Evolutionary conservation across 1,140 invertebrate species (phyloP).

Genomic region (Caenorhabditis brenneri): DNA sequence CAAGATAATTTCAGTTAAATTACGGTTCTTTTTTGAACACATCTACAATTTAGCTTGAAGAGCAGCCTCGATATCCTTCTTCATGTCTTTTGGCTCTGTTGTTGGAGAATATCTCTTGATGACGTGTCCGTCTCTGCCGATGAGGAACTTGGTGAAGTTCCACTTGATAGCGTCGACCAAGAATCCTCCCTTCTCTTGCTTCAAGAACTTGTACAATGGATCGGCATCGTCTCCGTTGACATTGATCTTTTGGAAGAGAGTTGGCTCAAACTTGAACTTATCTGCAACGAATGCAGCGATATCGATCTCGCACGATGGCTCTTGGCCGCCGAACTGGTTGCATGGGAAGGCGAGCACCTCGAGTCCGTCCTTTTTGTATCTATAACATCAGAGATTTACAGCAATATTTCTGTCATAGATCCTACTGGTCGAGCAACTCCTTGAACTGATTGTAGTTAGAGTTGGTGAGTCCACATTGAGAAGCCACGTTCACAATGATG

Average conservation of each 20-base stretch:
- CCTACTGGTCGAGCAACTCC: conserved; percentile 7
- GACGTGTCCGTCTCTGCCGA: conserved; percentile 84
- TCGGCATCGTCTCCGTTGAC: conserved; percentile 61
- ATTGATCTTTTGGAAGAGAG: conserved; percentile 64
- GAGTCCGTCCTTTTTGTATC: conserved; percentile 63
- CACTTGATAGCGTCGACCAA: conserved; percentile 24
- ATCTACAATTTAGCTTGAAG: conserved; percentile 44
- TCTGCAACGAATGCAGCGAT: conserved; percentile 71
- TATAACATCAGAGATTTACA: background rate
- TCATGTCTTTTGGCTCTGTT: conserved; percentile 49
- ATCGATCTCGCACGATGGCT: conserved; percentile 63
- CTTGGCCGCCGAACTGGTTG: conserved; percentile 65
- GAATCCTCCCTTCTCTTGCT: conserved; percentile 19
- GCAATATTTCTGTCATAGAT: too few relatives aligned
- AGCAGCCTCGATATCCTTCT: conserved; percentile 49
- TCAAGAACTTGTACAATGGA: conserved; percentile 32
- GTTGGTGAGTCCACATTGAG: conserved; percentile 62
- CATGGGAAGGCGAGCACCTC: conserved; percentile 67
- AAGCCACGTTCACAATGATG: conserved; percentile 65
- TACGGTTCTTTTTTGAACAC: background rate
- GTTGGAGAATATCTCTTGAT: conserved; percentile 78
- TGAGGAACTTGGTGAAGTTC: conserved; percentile 87
- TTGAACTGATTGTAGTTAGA: conserved; percentile 67
- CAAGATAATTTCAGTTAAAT: background rate
- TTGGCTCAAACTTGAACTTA: conserved; percentile 68